These are phyloP conservation scores for Anoura caudifer DNA, from an alignment of 2,113 vertebrate species.

Conservation along the genomic window DNA sequence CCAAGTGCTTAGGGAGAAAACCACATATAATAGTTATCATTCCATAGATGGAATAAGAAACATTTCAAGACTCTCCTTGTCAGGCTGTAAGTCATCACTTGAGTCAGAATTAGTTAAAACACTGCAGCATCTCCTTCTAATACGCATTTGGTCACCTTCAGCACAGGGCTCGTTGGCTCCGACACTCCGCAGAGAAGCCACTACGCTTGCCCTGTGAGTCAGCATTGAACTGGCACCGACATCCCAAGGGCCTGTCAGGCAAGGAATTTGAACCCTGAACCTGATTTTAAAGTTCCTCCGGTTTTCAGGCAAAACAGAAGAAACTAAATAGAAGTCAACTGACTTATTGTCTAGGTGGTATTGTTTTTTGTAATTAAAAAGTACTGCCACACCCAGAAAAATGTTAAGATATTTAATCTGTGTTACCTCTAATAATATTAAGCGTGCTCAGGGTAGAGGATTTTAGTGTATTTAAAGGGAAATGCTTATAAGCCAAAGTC, in stretches of 20 bases:
- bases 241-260: not conserved
- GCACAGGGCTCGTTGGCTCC: not conserved
- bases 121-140: not conserved
- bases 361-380: not conserved
- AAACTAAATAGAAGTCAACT: not conserved
- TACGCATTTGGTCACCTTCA: conserved; percentile 28
- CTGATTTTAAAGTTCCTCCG: not conserved
- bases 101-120: conserved; percentile 37
- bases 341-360: not conserved
- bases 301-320: not conserved
- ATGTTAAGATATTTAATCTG: not conserved
- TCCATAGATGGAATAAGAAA: not conserved
- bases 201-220: not conserved
- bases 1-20: not conserved
- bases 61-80: conserved; percentile 1
- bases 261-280: not conserved
- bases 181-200: not conserved
- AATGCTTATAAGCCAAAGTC: not conserved
- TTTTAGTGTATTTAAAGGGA: not conserved
- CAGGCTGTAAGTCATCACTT: not conserved
- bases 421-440: not conserved
- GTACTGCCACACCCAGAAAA: not conserved
- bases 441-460: not conserved
- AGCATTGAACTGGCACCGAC: not conserved
- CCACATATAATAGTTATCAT: not conserved